Evolutionary conservation across 1,140 invertebrate genomes (phyloP).

Genomic region (Atopsyche davidsoni): DNA sequence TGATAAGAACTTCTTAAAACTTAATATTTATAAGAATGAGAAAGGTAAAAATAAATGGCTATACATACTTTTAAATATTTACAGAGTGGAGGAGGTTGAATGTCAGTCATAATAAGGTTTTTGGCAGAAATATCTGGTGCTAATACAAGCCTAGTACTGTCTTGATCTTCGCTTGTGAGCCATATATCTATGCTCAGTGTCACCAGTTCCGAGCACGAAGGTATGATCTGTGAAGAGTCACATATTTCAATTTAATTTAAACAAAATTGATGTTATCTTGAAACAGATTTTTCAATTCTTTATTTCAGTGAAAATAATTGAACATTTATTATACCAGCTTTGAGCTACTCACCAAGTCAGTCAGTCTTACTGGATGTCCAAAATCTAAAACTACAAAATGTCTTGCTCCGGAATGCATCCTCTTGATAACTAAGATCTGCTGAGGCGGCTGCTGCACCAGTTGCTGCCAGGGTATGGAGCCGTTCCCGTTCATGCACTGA

Average conservation of each 20-base stretch:
- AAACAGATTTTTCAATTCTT: no score
- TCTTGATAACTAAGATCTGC: slow-evolving; percentile 83
- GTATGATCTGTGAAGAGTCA: slow-evolving; percentile 57
- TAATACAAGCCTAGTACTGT: slow-evolving; percentile 77
- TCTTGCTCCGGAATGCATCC: slow-evolving; percentile 84
- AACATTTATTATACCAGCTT: neutral
- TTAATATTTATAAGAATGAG: neutral
- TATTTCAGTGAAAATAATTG: neutral
- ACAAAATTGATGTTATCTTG: no score
- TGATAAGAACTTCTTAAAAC: neutral
- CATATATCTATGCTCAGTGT: slow-evolving; percentile 87
- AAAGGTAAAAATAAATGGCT: no score
- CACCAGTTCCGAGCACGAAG: slow-evolving; percentile 77
- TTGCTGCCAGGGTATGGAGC: slow-evolving; percentile 64
- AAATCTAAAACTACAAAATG: slow-evolving; percentile 89
- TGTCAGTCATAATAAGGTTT: slow-evolving; percentile 77
- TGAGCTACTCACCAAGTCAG: slow-evolving; percentile 59
- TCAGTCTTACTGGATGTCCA: slow-evolving; percentile 75
- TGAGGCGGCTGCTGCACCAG: slow-evolving; percentile 69
- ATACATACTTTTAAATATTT: slow-evolving; percentile 77
- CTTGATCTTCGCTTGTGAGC: slow-evolving; percentile 75
- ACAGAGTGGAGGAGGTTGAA: slow-evolving; percentile 83
- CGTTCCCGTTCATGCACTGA: slow-evolving; percentile 29
- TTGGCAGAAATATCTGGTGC: slow-evolving; percentile 78
- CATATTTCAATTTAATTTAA: neutral